These are phyloP conservation scores for Ditula angustiorana DNA, from an alignment of 2,888 invertebrate species.

Conservation along the genomic window DNA sequence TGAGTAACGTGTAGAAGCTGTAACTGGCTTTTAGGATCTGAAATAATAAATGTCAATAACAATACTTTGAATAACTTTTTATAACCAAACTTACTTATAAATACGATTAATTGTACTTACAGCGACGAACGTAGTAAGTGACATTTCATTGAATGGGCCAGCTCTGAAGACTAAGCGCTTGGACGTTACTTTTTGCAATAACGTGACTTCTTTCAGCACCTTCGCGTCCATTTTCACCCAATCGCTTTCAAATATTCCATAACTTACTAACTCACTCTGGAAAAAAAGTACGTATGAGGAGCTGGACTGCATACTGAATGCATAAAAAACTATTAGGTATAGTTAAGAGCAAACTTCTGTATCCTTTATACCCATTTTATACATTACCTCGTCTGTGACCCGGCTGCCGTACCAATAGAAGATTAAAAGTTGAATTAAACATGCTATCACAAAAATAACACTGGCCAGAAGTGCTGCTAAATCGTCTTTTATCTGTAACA, in stretches of 20 bases:
- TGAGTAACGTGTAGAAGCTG: slow-evolving; percentile 69
- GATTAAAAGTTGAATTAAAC: slow-evolving; percentile 63
- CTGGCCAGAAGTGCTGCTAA: slow-evolving; percentile 54
- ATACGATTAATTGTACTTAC: slow-evolving; percentile 50
- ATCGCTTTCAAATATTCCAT: slow-evolving; percentile 62
- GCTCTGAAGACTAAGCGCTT: slow-evolving; percentile 62
- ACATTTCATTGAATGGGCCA: slow-evolving; percentile 69
- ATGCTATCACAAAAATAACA: slow-evolving; percentile 57
- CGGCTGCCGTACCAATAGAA: slow-evolving; percentile 73
- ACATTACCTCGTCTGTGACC: slow-evolving; percentile 63
- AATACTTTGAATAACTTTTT: not conserved
- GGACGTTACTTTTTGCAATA: slow-evolving; percentile 55
- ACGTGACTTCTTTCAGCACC: slow-evolving; percentile 55
- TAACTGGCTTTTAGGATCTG: slow-evolving; percentile 70
- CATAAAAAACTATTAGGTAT: too few relatives aligned
- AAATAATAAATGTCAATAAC: slow-evolving; percentile 45
- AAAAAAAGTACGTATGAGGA: slow-evolving; percentile 33
- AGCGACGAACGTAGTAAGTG: slow-evolving; percentile 62
- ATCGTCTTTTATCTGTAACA: slow-evolving; percentile 60
- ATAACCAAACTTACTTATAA: not conserved
- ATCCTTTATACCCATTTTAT: too few relatives aligned
- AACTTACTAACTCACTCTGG: slow-evolving; percentile 63
- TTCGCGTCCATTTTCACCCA: slow-evolving; percentile 53
- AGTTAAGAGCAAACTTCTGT: too few relatives aligned
- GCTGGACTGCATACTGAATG: too few relatives aligned